A percentile compares a stretch with the other conserved stretches of the same genome.
Conservation (phyloP, 2,888 invertebrate species). For the Ametastegia equiseti region DNA sequence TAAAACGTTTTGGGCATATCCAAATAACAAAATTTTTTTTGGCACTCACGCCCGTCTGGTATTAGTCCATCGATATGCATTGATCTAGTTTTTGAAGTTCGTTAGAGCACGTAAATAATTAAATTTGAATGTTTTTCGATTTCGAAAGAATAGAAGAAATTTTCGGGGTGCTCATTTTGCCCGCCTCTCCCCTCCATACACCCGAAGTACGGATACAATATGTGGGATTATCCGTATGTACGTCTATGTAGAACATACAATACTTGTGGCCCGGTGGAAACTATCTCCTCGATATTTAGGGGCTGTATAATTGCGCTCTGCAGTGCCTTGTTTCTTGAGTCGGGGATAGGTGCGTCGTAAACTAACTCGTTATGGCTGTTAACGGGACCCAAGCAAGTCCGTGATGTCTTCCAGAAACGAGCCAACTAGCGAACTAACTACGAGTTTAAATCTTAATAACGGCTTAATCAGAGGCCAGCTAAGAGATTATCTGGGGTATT, state of each 20-base stretch:
- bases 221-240: background rate
- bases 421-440: conserved; percentile 48
- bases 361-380: conserved; percentile 46
- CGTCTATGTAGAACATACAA: background rate
- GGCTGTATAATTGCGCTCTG: conserved; percentile 36
- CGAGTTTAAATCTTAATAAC: conserved; percentile 48
- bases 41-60: no score
- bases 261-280: conserved; percentile 13
- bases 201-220: background rate
- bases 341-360: conserved; percentile 41
- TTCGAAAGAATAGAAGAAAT: no score
- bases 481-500: conserved; percentile 35
- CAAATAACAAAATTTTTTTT: no score
- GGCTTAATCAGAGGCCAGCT: conserved; percentile 44
- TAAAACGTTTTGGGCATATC: no score
- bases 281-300: conserved; percentile 44
- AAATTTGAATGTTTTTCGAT: no score
- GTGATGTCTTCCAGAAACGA: conserved; percentile 47
- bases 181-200: no score
- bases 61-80: no score
- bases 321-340: conserved; percentile 34
- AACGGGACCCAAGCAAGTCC: conserved; percentile 40
- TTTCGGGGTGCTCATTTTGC: no score
- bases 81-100: no score
- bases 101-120: no score